These are phyloP conservation scores for Sphaerophoria rueppellii DNA, from an alignment of 2,888 invertebrate genomes.

Conservation along the genomic window DNA sequence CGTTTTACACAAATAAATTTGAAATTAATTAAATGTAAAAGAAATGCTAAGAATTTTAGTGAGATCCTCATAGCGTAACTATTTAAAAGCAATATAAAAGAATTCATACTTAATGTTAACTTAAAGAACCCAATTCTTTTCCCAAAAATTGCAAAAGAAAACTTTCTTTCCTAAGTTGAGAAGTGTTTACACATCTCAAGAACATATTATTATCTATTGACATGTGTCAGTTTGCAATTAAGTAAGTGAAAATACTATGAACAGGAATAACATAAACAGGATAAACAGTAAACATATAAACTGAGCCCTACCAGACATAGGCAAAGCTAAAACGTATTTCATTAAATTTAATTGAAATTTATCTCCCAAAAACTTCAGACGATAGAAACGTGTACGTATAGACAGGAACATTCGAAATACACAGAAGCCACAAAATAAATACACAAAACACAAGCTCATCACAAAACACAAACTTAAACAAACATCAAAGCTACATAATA, in stretches of 20 bases:
- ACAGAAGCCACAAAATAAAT: slow-evolving; percentile 42
- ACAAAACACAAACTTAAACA: slow-evolving; percentile 63
- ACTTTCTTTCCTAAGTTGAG: slow-evolving; percentile 10
- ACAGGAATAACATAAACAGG: slow-evolving; percentile 21
- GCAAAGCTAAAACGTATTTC: slow-evolving; percentile 60
- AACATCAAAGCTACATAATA: slow-evolving; percentile 61
- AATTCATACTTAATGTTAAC: slow-evolving; percentile 10
- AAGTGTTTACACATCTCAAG: slow-evolving; percentile 49
- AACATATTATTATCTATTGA: slow-evolving; percentile 70
- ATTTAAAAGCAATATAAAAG: too few species aligned
- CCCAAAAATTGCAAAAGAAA: slow-evolving; percentile 22
- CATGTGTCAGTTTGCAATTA: slow-evolving; percentile 73
- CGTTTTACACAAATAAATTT: too few species aligned
- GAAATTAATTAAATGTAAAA: too few species aligned
- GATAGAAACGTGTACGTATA: background rate
- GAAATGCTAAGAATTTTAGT: too few species aligned
- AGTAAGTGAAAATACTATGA: slow-evolving; percentile 67
- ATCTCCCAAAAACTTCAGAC: slow-evolving; percentile 54
- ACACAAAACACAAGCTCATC: slow-evolving; percentile 35
- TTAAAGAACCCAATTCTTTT: slow-evolving; percentile 1
- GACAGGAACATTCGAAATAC: background rate
- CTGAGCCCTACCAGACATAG: background rate
- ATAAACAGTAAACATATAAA: background rate
- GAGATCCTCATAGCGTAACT: too few species aligned
- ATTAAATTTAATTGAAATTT: slow-evolving; percentile 73